Evolutionary conservation across 2,888 invertebrate genomes (phyloP).

Genomic region (Pinctada fucata): DNA sequence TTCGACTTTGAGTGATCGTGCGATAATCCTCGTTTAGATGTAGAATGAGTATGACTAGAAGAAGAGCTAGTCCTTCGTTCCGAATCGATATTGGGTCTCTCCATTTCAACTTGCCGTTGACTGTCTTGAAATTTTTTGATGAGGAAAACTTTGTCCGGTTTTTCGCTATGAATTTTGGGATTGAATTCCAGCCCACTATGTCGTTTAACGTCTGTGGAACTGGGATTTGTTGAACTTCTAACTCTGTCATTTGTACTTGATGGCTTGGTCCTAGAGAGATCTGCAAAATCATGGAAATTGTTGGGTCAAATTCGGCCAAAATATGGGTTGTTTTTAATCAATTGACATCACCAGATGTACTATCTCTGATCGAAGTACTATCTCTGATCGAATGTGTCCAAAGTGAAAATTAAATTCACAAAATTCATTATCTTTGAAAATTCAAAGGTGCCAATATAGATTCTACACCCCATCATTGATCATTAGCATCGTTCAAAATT

Average conservation of each 20-base stretch:
- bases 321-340: no score
- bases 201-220: neutral
- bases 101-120: slow-evolving; percentile 53
- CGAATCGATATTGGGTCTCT: slow-evolving; percentile 33
- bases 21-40: slow-evolving; percentile 18
- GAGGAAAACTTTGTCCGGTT: slow-evolving; percentile 62
- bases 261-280: neutral
- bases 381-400: neutral
- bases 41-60: slow-evolving; percentile 12
- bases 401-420: neutral
- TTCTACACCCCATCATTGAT: no score
- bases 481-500: no score
- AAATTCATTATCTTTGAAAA: no score
- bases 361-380: neutral
- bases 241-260: neutral
- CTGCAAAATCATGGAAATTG: neutral
- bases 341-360: no score
- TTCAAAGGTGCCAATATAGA: no score
- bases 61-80: slow-evolving; percentile 4
- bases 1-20: neutral
- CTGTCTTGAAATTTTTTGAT: slow-evolving; percentile 61
- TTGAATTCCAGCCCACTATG: slow-evolving; percentile 25
- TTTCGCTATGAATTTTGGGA: slow-evolving; percentile 43
- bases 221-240: neutral
- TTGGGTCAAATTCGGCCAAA: no score